phyloP scores from a whole-genome alignment of 2,888 invertebrate genomes.

The Elaeidobius kamerunicus region DNA sequence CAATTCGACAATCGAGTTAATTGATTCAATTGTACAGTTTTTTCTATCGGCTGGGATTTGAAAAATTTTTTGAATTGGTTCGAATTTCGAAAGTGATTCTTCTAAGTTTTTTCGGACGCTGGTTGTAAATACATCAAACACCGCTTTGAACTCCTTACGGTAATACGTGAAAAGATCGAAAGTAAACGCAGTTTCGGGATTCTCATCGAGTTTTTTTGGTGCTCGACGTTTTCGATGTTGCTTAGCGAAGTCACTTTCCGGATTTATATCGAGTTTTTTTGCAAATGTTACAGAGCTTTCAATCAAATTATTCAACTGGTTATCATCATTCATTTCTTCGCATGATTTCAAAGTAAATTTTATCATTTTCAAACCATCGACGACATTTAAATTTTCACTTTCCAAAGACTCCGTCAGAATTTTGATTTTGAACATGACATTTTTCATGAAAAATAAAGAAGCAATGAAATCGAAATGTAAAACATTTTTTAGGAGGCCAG shows the following conservation, averaged over 20 bases:
- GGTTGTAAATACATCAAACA: background rate
- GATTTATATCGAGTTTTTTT: background rate
- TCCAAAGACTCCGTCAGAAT: conserved; percentile 1
- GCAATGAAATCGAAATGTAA: background rate
- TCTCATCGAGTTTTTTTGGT: background rate
- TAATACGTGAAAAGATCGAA: background rate
- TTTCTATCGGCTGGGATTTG: background rate
- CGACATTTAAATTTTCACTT: background rate
- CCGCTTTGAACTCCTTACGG: background rate
- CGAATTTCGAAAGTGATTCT: background rate
- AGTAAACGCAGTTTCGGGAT: background rate
- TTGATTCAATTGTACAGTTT: background rate
- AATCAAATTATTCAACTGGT: background rate
- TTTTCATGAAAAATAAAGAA: background rate
- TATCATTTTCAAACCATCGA: background rate
- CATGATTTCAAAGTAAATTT: background rate
- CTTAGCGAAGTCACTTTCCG: background rate
- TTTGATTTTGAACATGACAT: conserved; percentile 1
- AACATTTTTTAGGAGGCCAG: background rate
- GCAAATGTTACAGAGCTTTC: conserved; percentile 1
- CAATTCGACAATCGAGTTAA: background rate
- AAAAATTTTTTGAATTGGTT: background rate
- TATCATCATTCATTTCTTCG: background rate
- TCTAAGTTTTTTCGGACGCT: background rate
- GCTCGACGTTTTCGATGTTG: background rate